Base-by-base conservation (phyloP, 2,888 invertebrate genomes). In the Hydroisotoma schaefferi region DNA sequence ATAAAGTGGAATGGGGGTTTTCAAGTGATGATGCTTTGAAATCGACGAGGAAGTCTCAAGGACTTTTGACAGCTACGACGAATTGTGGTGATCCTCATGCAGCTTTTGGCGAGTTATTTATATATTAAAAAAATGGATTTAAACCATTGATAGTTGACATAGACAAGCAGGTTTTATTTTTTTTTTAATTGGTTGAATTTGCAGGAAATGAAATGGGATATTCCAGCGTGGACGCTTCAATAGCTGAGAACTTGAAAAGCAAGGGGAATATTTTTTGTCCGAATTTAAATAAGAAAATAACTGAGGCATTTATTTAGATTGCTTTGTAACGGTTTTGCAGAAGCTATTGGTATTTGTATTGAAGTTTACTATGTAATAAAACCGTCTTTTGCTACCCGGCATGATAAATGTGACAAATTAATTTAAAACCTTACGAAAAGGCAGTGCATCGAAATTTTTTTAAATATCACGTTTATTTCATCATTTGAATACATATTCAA, bases 171-270 rank as follows among this genome's bases (percentile, higher is more conserved):
- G n/a, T n/a, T n/a, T n/a, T n/a, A n/a, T n/a, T n/a, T n/a, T n/a
- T n/a, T n/a, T n/a, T n/a, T n/a, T n/a, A n/a, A n/a, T 15, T 6
- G 23, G 23, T 47, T 23, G 20, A 8, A 44, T 3, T 28, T 56
- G 8, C 47, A 63, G 62, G 67, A 47, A 67, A 67, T 37, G 62
- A 62, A 22, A 62, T 67, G 64, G 60, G 58, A 22, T 61, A 54
- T 44, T 48, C 53, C 10, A 59, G 61, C 18, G 49, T 49, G 23
- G 67, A 67, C 47, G 62, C 59, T 4, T 55, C 62, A 10, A 62
- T 67, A 29, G 57, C 56, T 20, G 51, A 57, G 25, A 67, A 67
- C 29, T 56, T 67, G 29, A 26, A 18, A n/a, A 38, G 53, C 1
- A 62, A 60, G 26, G 67, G 61, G 33, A 59, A 62, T 28, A 59